These are phyloP conservation scores for Brachyhypopomus occidentalis DNA, from an alignment of 2,113 vertebrate species.

Conservation along the genomic window DNA sequence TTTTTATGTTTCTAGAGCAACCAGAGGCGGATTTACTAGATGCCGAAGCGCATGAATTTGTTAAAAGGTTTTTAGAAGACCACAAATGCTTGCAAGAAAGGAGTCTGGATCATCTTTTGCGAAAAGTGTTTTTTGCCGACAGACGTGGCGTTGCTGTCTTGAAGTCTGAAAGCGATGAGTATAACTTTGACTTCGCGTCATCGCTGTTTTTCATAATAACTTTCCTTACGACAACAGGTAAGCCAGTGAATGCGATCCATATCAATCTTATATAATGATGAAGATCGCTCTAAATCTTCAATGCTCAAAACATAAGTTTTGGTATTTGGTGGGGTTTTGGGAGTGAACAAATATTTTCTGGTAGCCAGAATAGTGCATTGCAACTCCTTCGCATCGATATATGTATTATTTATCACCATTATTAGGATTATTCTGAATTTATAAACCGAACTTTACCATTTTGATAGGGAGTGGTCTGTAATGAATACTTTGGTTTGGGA, in stretches of 20 bases:
- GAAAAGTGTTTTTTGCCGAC: slow-evolving; percentile 56
- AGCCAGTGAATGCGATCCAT: slow-evolving; percentile 9
- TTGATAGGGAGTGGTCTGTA: too few species aligned
- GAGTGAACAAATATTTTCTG: neutral
- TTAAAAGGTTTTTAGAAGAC: slow-evolving; percentile 62
- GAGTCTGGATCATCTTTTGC: slow-evolving; percentile 66
- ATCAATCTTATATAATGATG: too few species aligned
- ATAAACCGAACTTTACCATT: too few species aligned
- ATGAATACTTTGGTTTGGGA: too few species aligned
- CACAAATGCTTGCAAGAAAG: slow-evolving; percentile 66
- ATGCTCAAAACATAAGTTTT: slow-evolving; percentile 14
- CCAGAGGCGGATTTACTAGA: slow-evolving; percentile 64
- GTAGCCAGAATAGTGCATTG: too few species aligned
- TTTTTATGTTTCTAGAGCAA: slow-evolving; percentile 70
- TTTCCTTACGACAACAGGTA: slow-evolving; percentile 79
- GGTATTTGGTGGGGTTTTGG: neutral
- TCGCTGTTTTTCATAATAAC: slow-evolving; percentile 77
- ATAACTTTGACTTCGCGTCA: slow-evolving; percentile 73
- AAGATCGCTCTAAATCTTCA: neutral
- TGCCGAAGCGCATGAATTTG: slow-evolving; percentile 59
- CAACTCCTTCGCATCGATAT: too few species aligned
- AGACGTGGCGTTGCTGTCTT: slow-evolving; percentile 61
- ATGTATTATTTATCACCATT: too few species aligned
- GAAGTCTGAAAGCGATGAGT: slow-evolving; percentile 54
- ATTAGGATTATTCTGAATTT: too few species aligned